phyloP scores from a whole-genome alignment of 1,140 invertebrate species.

The Pantala flavescens region DNA sequence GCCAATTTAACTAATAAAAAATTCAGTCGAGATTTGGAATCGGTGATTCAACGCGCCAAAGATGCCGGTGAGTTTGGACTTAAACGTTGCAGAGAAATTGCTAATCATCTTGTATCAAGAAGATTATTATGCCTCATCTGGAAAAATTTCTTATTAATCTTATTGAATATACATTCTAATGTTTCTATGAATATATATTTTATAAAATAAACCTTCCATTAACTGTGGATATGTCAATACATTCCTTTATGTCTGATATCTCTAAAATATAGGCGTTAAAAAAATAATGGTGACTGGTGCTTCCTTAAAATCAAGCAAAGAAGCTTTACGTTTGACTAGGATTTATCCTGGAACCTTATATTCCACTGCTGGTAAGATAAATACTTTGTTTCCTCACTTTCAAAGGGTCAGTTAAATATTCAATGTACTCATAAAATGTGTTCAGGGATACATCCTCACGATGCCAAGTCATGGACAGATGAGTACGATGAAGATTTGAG shows the following conservation, averaged over 20 bases:
- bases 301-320: slow-evolving; percentile 78
- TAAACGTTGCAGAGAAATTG: not conserved
- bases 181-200: too few species aligned
- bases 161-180: too few species aligned
- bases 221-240: too few species aligned
- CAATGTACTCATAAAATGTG: not conserved
- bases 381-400: not conserved
- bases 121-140: slow-evolving; percentile 3
- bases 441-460: slow-evolving; percentile 84
- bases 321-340: slow-evolving; percentile 74
- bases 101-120: not conserved
- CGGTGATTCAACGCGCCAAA: slow-evolving; percentile 82
- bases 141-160: too few species aligned
- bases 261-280: slow-evolving; percentile 59
- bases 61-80: slow-evolving; percentile 60
- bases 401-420: not conserved
- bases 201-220: too few species aligned
- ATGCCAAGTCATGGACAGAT: slow-evolving; percentile 85
- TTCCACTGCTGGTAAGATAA: slow-evolving; percentile 69
- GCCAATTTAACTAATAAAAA: slow-evolving; percentile 94
- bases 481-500: slow-evolving; percentile 58
- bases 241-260: not conserved
- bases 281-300: slow-evolving; percentile 91
- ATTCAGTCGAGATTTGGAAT: slow-evolving; percentile 82
- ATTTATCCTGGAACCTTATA: slow-evolving; percentile 83